Percentiles rank a stretch among this genome's conserved stretches.
Evolutionary conservation across 2,797 vertebrate species (phyloP).

Genomic region (Sparus aurata): DNA sequence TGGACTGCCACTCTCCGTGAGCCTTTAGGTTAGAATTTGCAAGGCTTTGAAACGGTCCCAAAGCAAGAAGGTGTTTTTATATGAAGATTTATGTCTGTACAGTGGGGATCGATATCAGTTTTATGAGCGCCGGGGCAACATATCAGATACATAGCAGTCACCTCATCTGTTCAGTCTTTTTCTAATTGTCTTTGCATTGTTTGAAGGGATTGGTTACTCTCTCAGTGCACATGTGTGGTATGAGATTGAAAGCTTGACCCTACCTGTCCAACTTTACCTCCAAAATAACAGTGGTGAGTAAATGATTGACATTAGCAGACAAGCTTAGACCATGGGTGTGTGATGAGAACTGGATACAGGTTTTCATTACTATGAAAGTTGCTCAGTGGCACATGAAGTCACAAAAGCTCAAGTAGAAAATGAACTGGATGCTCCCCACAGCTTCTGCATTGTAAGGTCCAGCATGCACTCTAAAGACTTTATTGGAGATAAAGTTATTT

Average conservation of each 20-base stretch:
- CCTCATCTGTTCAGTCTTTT: neutral
- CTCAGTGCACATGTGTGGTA: neutral
- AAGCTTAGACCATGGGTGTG: constrained; percentile 9
- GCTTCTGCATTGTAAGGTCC: too few species aligned
- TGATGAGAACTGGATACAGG: too few species aligned
- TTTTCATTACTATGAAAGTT: too few species aligned
- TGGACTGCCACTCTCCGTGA: neutral
- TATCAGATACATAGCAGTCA: neutral
- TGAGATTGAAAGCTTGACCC: constrained; percentile 22
- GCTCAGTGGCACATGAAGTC: too few species aligned
- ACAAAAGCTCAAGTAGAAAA: too few species aligned
- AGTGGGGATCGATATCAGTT: neutral
- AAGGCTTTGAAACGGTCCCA: neutral
- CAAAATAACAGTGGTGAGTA: constrained; percentile 19
- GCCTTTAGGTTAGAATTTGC: neutral
- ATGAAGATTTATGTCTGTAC: neutral
- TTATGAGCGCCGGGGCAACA: neutral
- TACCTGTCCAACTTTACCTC: constrained; percentile 19
- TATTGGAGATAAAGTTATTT: too few species aligned
- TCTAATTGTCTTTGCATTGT: neutral
- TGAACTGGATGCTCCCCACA: too few species aligned
- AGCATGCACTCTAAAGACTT: too few species aligned
- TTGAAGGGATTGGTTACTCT: neutral
- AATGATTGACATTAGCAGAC: constrained; percentile 30
- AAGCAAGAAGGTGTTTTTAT: neutral